These are phyloP conservation scores for Cylloceria caligata DNA, from an alignment of 2,888 invertebrate species.

Conservation along the genomic window DNA sequence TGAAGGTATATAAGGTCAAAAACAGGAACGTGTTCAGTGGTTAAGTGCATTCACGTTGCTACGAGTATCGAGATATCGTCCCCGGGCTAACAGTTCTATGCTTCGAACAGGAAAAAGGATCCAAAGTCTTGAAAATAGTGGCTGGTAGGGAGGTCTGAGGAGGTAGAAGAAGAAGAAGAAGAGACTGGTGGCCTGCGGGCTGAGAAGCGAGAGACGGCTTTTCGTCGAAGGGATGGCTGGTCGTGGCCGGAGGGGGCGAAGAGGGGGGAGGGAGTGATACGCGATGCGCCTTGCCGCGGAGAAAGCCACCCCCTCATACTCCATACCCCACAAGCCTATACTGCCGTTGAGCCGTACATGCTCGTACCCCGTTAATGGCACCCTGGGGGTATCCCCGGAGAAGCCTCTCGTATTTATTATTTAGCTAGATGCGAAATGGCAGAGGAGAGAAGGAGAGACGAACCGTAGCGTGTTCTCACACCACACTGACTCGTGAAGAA, in stretches of 20 bases:
- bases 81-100: conserved; percentile 19
- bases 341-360: conserved; percentile 60
- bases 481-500: conserved; percentile 9
- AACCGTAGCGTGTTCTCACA: conserved; percentile 39
- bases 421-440: conserved; percentile 77
- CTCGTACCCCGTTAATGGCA: conserved; percentile 84
- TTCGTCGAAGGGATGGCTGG: conserved; percentile 68
- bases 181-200: conserved; percentile 63
- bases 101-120: conserved; percentile 48
- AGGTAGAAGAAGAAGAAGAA: conserved; percentile 58
- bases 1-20: not conserved
- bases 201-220: conserved; percentile 65
- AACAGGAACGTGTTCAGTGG: not conserved
- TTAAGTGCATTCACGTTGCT: not conserved
- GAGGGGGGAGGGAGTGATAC: conserved; percentile 68
- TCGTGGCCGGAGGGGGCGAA: conserved; percentile 46
- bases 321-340: conserved; percentile 47
- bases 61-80: conserved; percentile 20
- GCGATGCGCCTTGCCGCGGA: conserved; percentile 72
- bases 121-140: conserved; percentile 55
- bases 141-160: conserved; percentile 39
- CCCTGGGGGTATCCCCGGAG: conserved; percentile 83
- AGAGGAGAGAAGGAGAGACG: conserved; percentile 59
- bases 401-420: conserved; percentile 84
- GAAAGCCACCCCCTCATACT: conserved; percentile 64